Evolutionary conservation across 1,140 invertebrate genomes (phyloP).

Genomic region (Batillaria attramentaria): DNA sequence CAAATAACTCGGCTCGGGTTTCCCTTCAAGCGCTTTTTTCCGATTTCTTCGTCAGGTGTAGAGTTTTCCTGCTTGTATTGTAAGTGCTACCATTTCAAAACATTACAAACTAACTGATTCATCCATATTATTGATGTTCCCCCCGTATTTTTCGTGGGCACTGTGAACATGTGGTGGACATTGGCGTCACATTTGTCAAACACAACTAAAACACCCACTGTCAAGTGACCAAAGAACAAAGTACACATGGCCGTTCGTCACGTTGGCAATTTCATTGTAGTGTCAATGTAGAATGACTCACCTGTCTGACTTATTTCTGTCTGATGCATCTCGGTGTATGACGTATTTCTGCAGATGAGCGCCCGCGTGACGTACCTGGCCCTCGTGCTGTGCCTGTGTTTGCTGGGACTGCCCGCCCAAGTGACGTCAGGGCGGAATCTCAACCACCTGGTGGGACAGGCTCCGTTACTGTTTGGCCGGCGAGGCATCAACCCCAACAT

Average conservation of each 20-base stretch:
- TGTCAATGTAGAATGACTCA: no score
- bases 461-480: slow-evolving; percentile 33
- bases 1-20: no score
- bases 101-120: no score
- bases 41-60: no score
- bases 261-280: background rate
- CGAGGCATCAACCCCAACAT: slow-evolving; percentile 38
- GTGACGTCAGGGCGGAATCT: background rate
- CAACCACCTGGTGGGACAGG: slow-evolving; percentile 23
- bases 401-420: background rate
- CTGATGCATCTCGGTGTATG: background rate
- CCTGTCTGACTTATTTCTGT: background rate
- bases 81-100: no score
- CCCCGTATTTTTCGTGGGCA: no score
- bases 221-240: background rate
- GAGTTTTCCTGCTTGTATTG: no score
- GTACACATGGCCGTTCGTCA: background rate
- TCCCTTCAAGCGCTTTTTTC: no score
- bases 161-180: no score
- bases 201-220: no score
- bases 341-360: slow-evolving; percentile 2
- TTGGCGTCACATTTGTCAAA: background rate
- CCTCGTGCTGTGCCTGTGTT: slow-evolving; percentile 8
- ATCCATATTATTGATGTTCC: no score
- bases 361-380: background rate